phyloP scores from a whole-genome alignment of 64 coral and sea anemone genomes.

The Dendrophyllia cribrosa region DNA sequence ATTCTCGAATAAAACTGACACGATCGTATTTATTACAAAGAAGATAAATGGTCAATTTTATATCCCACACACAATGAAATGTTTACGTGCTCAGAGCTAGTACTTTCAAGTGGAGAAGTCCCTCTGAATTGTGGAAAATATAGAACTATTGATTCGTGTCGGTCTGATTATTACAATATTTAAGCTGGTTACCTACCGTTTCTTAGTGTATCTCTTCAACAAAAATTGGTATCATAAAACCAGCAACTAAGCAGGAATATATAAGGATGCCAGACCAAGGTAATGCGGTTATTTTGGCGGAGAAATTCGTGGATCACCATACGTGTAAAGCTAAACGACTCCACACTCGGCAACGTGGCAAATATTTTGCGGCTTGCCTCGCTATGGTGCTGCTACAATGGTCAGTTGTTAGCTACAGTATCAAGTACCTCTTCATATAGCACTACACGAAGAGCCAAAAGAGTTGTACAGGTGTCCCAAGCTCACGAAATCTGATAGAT shows the following conservation, averaged over 20 bases:
- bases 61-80: neutral
- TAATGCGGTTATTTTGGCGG: neutral
- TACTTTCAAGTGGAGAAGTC: conserved; percentile 15
- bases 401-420: no score
- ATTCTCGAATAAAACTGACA: no score
- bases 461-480: no score
- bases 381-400: no score
- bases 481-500: no score
- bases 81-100: neutral
- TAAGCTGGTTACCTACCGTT: neutral
- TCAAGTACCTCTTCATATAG: no score
- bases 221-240: conserved; percentile 4
- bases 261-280: neutral
- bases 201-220: neutral
- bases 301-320: conserved; percentile 24
- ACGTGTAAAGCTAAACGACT: conserved; percentile 19
- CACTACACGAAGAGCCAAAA: no score
- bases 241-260: neutral
- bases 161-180: no score
- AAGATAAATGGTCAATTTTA: neutral
- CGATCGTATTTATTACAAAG: no score
- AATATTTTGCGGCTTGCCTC: conserved; percentile 3
- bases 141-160: neutral
- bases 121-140: neutral
- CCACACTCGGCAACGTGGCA: conserved; percentile 48